These are phyloP conservation scores for Aphidius colemani DNA, from an alignment of 2,888 invertebrate genomes.

Conservation along the genomic window DNA sequence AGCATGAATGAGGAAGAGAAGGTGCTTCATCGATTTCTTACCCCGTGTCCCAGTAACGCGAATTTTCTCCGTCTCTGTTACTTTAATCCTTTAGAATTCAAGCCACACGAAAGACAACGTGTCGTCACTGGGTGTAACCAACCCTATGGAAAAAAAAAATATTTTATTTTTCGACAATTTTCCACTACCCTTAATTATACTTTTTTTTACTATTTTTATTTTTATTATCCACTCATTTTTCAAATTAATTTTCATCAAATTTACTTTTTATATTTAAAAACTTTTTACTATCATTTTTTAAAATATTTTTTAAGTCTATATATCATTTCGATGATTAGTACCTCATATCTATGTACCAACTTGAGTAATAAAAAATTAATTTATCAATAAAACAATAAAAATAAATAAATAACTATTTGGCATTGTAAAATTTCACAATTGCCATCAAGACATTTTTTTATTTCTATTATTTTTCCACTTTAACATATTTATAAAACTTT, in stretches of 20 bases:
- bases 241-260: not conserved
- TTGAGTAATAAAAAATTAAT: not conserved
- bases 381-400: too few relatives aligned
- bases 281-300: too few relatives aligned
- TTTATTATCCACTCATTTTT: slow-evolving; percentile 5
- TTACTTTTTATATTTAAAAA: too few relatives aligned
- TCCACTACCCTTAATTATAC: not conserved
- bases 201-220: slow-evolving; percentile 12
- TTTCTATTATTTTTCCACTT: too few relatives aligned
- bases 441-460: too few relatives aligned
- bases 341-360: not conserved
- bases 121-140: slow-evolving; percentile 39
- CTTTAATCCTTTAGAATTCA: slow-evolving; percentile 13
- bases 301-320: too few relatives aligned
- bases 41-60: slow-evolving; percentile 56
- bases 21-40: slow-evolving; percentile 59
- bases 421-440: too few relatives aligned
- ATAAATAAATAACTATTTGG: too few relatives aligned
- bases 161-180: slow-evolving; percentile 36
- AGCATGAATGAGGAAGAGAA: slow-evolving; percentile 37
- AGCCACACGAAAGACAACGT: slow-evolving; percentile 23
- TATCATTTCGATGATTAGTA: too few relatives aligned
- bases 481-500: too few relatives aligned
- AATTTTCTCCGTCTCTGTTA: slow-evolving; percentile 33
- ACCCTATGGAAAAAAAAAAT: slow-evolving; percentile 30